Evolutionary conservation across 2,113 vertebrate species (phyloP).

Genomic region (Tauraco erythrolophus): DNA sequence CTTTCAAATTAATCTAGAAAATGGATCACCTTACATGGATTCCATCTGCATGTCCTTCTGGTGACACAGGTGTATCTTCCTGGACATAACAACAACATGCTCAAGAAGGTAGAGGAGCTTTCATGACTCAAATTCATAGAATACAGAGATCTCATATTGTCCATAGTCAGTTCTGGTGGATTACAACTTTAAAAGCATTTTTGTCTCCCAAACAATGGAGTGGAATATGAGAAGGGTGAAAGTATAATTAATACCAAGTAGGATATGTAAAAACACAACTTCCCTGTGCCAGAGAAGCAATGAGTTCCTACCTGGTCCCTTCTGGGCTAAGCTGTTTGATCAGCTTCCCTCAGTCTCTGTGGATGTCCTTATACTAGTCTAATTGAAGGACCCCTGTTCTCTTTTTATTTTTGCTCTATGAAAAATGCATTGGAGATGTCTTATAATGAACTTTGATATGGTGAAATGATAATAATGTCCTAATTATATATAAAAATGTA

Average conservation of each 20-base stretch:
- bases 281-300: conserved; percentile 72
- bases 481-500: conserved; percentile 89
- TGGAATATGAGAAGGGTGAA: conserved; percentile 8
- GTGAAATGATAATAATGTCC: conserved; percentile 88
- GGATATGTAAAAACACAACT: conserved; percentile 59
- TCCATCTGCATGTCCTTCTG: background rate
- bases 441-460: conserved; percentile 88
- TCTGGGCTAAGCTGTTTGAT: conserved; percentile 86
- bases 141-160: background rate
- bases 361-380: conserved; percentile 84
- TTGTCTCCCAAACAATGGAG: conserved; percentile 44
- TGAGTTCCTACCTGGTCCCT: conserved; percentile 81
- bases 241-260: conserved; percentile 73
- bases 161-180: background rate
- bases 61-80: background rate
- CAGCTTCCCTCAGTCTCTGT: conserved; percentile 80
- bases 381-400: conserved; percentile 86
- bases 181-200: conserved; percentile 22
- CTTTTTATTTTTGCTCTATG: conserved; percentile 84
- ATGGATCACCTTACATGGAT: background rate
- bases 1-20: background rate
- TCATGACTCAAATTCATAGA: background rate
- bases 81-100: background rate
- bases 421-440: conserved; percentile 86
- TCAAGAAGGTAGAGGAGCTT: background rate